phyloP scores from a whole-genome alignment of 1,140 invertebrate species.

The Metopolophium dirhodum region DNA sequence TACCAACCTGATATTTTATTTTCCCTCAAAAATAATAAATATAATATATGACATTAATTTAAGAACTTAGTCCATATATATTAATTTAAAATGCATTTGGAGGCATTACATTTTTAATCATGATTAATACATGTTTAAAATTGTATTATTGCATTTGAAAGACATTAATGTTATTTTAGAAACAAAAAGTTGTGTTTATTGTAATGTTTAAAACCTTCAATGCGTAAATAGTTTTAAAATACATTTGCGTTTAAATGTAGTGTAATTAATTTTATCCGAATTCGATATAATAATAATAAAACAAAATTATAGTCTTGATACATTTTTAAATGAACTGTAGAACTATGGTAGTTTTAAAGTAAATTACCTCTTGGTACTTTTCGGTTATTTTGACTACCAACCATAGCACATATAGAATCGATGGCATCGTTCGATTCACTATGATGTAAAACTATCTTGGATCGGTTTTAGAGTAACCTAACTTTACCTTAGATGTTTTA shows the following conservation, averaged over 20 bases:
- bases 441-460: no score
- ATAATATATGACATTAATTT: neutral
- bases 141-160: neutral
- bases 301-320: neutral
- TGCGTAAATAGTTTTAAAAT: neutral
- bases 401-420: no score
- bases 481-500: no score
- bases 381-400: no score
- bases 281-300: neutral
- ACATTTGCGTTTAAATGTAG: neutral
- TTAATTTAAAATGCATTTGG: neutral
- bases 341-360: neutral
- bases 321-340: neutral
- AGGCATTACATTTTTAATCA: neutral
- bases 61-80: neutral
- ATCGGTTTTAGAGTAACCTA: no score
- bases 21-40: neutral
- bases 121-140: neutral
- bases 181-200: neutral
- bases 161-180: neutral
- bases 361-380: neutral
- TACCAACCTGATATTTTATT: neutral
- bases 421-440: no score
- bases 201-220: neutral
- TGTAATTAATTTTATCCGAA: neutral